Conservation (phyloP, 2,113 vertebrate species). For the Osmerus eperlanus region DNA sequence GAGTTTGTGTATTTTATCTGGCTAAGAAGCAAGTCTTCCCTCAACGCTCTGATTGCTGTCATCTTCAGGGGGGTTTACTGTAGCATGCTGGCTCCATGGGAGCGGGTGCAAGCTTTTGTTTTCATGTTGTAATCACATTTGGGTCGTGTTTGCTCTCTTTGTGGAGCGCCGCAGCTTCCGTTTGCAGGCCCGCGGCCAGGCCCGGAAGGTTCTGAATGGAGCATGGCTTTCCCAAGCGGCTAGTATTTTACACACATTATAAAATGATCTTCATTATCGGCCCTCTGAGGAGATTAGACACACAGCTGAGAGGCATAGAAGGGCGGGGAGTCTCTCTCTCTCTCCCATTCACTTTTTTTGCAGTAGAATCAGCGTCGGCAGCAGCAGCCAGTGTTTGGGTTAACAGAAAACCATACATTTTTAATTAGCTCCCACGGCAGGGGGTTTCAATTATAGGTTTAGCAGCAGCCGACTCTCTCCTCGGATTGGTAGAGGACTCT, state of each 20-base stretch:
- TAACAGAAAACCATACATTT: conserved; percentile 33
- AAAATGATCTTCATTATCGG: conserved; percentile 51
- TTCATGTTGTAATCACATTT: conserved; percentile 4
- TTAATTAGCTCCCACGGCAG: conserved; percentile 37
- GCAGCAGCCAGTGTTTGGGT: conserved; percentile 23
- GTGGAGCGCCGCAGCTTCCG: conserved; percentile 3
- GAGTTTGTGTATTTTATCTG: too few relatives aligned
- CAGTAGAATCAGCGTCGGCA: not conserved
- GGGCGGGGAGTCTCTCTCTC: not conserved
- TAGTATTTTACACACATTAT: conserved; percentile 44
- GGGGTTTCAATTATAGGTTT: conserved; percentile 15
- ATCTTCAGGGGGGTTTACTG: not conserved
- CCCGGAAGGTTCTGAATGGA: not conserved
- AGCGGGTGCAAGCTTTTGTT: not conserved
- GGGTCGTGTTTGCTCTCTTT: conserved; percentile 4
- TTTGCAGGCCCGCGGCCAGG: conserved; percentile 12
- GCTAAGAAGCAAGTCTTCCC: too few relatives aligned
- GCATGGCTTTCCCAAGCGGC: conserved; percentile 27
- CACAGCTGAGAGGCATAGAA: conserved; percentile 17
- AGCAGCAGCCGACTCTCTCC: conserved; percentile 15
- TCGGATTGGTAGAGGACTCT: conserved; percentile 23
- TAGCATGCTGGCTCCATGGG: not conserved
- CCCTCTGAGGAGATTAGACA: conserved; percentile 40
- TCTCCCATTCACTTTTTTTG: not conserved
- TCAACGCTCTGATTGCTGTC: not conserved